These are phyloP conservation scores for Centropyge bicolor DNA, from an alignment of 2,797 vertebrate species.

Conservation along the genomic window DNA sequence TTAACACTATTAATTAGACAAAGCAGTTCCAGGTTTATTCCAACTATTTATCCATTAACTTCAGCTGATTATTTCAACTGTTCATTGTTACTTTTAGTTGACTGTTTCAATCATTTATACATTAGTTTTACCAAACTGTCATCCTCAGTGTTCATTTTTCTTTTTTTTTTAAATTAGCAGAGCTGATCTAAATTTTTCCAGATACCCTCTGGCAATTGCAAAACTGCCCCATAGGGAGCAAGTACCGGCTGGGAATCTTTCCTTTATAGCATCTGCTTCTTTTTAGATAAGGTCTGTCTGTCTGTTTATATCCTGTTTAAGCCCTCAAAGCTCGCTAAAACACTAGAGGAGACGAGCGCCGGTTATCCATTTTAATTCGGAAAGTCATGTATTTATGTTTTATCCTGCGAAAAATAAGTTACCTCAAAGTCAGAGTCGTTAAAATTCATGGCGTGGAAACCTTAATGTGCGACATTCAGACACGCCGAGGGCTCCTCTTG, in stretches of 20 bases:
- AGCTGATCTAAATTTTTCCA: constrained; percentile 15
- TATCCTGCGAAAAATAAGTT: constrained; percentile 8
- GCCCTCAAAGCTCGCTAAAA: constrained; percentile 26
- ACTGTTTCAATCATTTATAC: neutral
- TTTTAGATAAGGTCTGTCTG: constrained; percentile 38
- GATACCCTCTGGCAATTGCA: neutral
- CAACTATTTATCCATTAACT: neutral
- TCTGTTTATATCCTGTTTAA: constrained; percentile 33
- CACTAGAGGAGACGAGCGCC: constrained; percentile 9
- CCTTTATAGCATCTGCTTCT: constrained; percentile 23
- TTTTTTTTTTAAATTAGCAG: neutral
- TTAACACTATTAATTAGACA: neutral
- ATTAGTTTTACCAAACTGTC: neutral
- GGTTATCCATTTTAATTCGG: constrained; percentile 37
- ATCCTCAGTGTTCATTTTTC: neutral
- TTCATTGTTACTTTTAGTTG: neutral
- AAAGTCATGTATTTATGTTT: constrained; percentile 19
- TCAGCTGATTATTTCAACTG: neutral
- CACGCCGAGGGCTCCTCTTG: constrained; percentile 12
- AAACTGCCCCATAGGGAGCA: neutral
- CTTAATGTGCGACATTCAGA: constrained; percentile 33
- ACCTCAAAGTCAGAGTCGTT: constrained; percentile 23
- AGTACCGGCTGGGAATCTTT: neutral
- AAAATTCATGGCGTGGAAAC: constrained; percentile 26
- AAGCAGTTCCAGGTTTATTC: neutral